Conservation (phyloP, 2,888 invertebrate species). For the Caenorhabditis auriculariae region DNA sequence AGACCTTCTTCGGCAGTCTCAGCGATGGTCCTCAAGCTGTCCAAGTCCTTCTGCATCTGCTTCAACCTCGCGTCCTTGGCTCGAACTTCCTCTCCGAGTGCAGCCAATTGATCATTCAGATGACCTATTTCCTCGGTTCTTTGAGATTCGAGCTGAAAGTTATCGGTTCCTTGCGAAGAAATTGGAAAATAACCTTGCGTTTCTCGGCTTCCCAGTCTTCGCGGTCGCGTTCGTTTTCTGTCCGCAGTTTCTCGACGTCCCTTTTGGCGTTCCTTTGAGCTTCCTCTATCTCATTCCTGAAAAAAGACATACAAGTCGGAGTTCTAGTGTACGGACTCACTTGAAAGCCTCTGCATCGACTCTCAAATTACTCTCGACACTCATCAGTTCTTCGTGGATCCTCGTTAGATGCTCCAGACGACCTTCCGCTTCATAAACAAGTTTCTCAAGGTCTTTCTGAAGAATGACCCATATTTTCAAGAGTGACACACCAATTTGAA, state of each 20-base stretch:
- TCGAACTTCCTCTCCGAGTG: conserved; percentile 18
- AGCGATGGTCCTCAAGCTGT: conserved; percentile 18
- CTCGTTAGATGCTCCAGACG: conserved; percentile 31
- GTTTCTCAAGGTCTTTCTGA: conserved; percentile 6
- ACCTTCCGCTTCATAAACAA: conserved; percentile 16
- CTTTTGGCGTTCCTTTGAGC: conserved; percentile 5
- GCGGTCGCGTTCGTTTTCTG: conserved; percentile 9
- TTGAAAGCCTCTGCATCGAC: conserved; percentile 13
- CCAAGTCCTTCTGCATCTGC: conserved; percentile 9
- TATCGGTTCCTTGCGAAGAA: not conserved
- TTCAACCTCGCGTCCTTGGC: conserved; percentile 13
- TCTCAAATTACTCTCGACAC: conserved; percentile 28
- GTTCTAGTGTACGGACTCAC: conserved; percentile 15
- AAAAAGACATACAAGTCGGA: conserved; percentile 1
- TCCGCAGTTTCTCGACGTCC: conserved; percentile 7
- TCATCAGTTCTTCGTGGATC: conserved; percentile 32
- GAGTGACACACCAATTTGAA: no score
- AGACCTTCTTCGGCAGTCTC: not conserved
- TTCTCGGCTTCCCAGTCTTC: conserved; percentile 18
- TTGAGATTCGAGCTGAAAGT: conserved; percentile 27
- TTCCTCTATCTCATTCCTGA: conserved; percentile 7
- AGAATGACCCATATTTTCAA: no score
- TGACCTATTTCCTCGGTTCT: conserved; percentile 16
- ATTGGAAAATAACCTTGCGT: conserved; percentile 5
- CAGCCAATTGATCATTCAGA: conserved; percentile 17